phyloP scores from a whole-genome alignment of 2,797 vertebrate genomes.

The Sebastes nivosus region DNA sequence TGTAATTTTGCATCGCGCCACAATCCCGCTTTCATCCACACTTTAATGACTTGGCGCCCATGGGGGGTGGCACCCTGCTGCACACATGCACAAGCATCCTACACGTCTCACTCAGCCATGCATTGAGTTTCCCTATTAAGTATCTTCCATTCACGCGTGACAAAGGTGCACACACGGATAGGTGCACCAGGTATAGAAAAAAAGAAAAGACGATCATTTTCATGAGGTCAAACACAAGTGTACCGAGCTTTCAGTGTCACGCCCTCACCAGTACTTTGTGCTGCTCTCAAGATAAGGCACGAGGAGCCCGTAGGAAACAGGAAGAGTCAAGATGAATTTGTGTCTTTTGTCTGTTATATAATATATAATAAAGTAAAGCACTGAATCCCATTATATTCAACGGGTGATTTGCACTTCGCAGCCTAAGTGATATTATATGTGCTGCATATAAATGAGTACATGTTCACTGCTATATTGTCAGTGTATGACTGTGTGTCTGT shows the following conservation, averaged over 20 bases:
- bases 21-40: neutral
- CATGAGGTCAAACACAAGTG: conserved; percentile 97
- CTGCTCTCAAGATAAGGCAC: conserved; percentile 88
- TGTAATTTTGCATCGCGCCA: neutral
- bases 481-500: neutral
- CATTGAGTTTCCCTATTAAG: neutral
- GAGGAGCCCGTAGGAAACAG: conserved; percentile 2
- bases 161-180: neutral
- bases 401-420: neutral
- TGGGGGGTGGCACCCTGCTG: conserved; percentile 11
- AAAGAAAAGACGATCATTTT: conserved; percentile 76
- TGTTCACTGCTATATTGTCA: neutral
- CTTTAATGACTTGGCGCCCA: conserved; percentile 2
- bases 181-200: neutral
- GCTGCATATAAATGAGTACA: neutral
- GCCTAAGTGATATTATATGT: neutral
- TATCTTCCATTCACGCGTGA: neutral
- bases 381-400: neutral
- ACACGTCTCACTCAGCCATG: neutral
- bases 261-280: conserved; percentile 94
- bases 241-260: conserved; percentile 93
- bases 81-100: neutral
- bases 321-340: neutral
- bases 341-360: neutral
- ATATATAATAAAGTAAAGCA: neutral